phyloP scores from a whole-genome alignment of 2,113 vertebrate genomes.

The Poeciliopsis turrubarensis region DNA sequence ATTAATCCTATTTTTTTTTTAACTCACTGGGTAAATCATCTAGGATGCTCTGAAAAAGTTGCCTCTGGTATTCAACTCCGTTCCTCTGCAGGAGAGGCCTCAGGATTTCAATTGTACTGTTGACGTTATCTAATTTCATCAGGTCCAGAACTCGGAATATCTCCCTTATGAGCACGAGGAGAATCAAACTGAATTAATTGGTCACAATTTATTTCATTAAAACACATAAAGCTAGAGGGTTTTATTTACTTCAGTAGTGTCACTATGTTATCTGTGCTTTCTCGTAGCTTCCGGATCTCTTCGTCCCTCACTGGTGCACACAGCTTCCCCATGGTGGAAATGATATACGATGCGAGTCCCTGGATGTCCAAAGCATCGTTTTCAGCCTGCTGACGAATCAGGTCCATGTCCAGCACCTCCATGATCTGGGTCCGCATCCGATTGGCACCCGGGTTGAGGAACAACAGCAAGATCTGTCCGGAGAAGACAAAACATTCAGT shows the following conservation, averaged over 20 bases:
- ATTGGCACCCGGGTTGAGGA: constrained; percentile 90
- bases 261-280: constrained; percentile 81
- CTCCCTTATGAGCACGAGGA: constrained; percentile 79
- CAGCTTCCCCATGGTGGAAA: constrained; percentile 90
- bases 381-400: constrained; percentile 91
- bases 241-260: constrained; percentile 63
- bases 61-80: constrained; percentile 90
- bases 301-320: constrained; percentile 90
- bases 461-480: constrained; percentile 88
- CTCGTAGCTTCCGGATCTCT: constrained; percentile 86
- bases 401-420: constrained; percentile 91
- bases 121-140: constrained; percentile 91
- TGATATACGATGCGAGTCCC: constrained; percentile 87
- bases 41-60: constrained; percentile 90
- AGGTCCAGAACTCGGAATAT: constrained; percentile 93
- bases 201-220: neutral
- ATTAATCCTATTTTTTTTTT: neutral
- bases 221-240: neutral
- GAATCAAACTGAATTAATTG: neutral
- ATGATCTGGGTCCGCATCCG: constrained; percentile 90
- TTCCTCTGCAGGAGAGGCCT: constrained; percentile 86
- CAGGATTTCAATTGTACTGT: constrained; percentile 84
- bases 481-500: neutral
- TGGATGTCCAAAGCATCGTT: constrained; percentile 90
- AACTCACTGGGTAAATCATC: constrained; percentile 90